phyloP scores from a whole-genome alignment of 2,888 invertebrate genomes.

The Drosophila demipolita region DNA sequence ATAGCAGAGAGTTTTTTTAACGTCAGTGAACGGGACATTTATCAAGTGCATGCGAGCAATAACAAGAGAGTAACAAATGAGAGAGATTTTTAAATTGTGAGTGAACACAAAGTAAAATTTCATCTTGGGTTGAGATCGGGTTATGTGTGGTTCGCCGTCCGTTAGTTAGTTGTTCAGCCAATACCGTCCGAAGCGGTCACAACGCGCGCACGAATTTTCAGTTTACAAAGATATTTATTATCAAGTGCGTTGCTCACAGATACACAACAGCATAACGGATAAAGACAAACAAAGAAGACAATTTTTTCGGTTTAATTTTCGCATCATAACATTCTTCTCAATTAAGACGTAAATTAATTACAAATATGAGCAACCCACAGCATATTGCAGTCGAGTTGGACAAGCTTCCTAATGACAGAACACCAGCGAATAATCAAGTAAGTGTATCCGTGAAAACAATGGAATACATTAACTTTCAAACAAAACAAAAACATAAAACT shows the following conservation, averaged over 20 bases:
- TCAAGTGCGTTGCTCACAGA: constrained; percentile 29
- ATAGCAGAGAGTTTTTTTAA: not conserved
- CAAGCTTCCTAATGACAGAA: constrained; percentile 25
- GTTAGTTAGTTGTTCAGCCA: constrained; percentile 50
- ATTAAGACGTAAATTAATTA: constrained; percentile 34
- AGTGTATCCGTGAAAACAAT: constrained; percentile 30
- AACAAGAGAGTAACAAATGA: not conserved
- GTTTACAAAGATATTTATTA: constrained; percentile 29
- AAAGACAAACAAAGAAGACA: constrained; percentile 57
- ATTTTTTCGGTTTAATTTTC: constrained; percentile 8
- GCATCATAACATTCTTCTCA: constrained; percentile 21
- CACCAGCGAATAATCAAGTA: constrained; percentile 47
- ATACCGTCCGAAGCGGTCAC: constrained; percentile 63
- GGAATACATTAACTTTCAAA: constrained; percentile 14
- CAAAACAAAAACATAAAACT: constrained; percentile 5
- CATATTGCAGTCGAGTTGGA: constrained; percentile 66
- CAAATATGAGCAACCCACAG: constrained; percentile 56
- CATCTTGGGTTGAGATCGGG: constrained; percentile 32
- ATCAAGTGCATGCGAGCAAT: not conserved
- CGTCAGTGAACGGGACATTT: constrained; percentile 24
- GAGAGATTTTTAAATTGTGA: not conserved
- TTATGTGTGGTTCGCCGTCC: constrained; percentile 1
- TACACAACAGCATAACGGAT: constrained; percentile 28
- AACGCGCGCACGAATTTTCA: constrained; percentile 59
- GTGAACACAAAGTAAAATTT: constrained; percentile 7